Base-by-base conservation (phyloP, 2,797 vertebrate genomes). In the Pampus argenteus region DNA sequence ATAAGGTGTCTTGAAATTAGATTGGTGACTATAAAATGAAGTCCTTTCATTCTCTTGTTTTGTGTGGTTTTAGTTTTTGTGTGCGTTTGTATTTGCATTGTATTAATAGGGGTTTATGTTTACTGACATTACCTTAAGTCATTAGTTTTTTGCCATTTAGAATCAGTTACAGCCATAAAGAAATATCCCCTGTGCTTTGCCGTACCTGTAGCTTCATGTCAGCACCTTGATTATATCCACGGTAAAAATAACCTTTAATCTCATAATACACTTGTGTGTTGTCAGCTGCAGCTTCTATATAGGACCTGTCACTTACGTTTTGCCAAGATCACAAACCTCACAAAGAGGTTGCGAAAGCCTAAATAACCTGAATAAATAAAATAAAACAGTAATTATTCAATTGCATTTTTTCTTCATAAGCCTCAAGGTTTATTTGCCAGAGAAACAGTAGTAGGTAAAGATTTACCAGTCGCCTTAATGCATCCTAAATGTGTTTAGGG, bases 181-280 rank as follows among this genome's bases (percentile, higher is more conserved):
- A 71, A 61, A 57, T 48, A 23, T 38, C 26, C 58, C 17, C 48
- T 61, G 54, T 78, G 56, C 76, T 81, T 69, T 60, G 51, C 47
- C 2, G 26, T 74, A 65, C 69, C 58, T 74, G 67, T 76, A 78
- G 73, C 64, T 86, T 81, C 71, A 87, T 86, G 86, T 91, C 69
- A 83, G 73, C 87, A 84, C 84, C 82, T 74, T 76, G 79, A 92
- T 91, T 89, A 93, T 90, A 91, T 89, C 87, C 86, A 84, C 58
- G 88, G 78, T 94, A 94, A 92, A 94, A 94, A 94, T 93, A 93
- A 91, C 86, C 83, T 88, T 90, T 92, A 94, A 95, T 93, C 94
- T 91, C 80, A 91, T 94, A 91, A 92, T 93, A 88, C 88, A 86
- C 80, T 88, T 74, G 76, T 82, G 84, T 87, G 88, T 88, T 84